Evolutionary conservation across 2,113 vertebrate genomes (phyloP), one percentile per base, ranked within the genome.

Genomic region (Ariopsis seemanni): DNA sequence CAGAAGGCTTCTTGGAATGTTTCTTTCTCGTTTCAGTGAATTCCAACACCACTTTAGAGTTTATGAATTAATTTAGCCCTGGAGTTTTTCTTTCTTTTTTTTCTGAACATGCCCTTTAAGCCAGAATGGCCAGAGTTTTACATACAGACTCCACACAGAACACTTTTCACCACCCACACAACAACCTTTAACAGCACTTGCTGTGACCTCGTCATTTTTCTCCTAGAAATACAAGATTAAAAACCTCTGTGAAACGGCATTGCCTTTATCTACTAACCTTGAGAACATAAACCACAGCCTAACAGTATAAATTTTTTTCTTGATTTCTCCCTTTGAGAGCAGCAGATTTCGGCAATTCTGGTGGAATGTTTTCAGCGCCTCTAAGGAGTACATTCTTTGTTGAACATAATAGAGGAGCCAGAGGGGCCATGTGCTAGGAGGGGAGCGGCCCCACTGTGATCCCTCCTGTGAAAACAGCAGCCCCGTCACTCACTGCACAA

Each of bases 401-500:
- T 67, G 83, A 89, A 82, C 80, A 91, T 86, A 88, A 89, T 91
- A 82, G 88, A 81, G 85, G 87, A 87, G 72, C 74, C 88, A 89
- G 90, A 86, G 84, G 82, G 90, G 82, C 88, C 30, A 69, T 82
- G 84, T 88, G 86, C 86, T 78, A 83, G 82, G 79, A 88, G 82
- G 88, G 83, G 86, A 88, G 83, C 85, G 71, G 90, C 86, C 86
- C 86, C 80, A 86, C 83, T 60, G 88, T 62, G 85, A 87, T 87
- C 71, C 77, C 85, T 89, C 87, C 87, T 90, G 85, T 90, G 89
- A 90, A 89, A 89, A 89, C 88, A 88, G 81, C 77, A 82, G 87
- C 75, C 86, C 90, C 77, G 86, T 89, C 90, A 89, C 88, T 88
- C 88, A 91, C 18, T 30, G 50, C 84, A 86, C 88, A 85, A 87